Conservation (phyloP, 2,113 vertebrate species). For the Rhinogobius similis region DNA sequence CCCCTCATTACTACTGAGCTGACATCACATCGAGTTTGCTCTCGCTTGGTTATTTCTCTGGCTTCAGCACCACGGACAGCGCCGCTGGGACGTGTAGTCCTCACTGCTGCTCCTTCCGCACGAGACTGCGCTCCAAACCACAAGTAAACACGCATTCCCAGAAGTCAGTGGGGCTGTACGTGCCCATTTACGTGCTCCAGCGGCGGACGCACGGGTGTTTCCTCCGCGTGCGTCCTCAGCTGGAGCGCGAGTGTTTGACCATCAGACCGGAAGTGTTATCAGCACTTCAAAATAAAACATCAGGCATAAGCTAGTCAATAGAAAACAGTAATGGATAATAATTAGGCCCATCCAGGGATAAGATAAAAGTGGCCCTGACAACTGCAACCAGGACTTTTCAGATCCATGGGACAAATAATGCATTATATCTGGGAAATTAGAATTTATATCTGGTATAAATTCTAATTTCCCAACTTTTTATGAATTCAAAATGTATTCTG, state of each 20-base stretch:
- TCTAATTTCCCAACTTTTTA: too few relatives aligned
- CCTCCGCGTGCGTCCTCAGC: constrained; percentile 27
- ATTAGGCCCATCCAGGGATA: too few relatives aligned
- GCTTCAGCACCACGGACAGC: constrained; percentile 38
- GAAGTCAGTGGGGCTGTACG: constrained; percentile 9
- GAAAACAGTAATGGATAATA: too few relatives aligned
- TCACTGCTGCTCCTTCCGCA: neutral
- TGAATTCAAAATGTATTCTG: too few relatives aligned
- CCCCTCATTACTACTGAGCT: neutral
- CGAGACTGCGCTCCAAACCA: too few relatives aligned
- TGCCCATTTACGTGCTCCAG: constrained; percentile 21
- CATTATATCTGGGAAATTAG: too few relatives aligned
- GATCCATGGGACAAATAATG: too few relatives aligned
- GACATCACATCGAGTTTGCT: neutral
- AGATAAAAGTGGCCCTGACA: too few relatives aligned
- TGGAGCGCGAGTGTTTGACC: neutral
- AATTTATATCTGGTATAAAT: too few relatives aligned
- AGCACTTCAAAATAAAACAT: constrained; percentile 43
- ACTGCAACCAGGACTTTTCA: too few relatives aligned
- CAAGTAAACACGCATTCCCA: constrained; percentile 34
- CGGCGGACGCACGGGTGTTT: constrained; percentile 33
- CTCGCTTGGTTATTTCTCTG: neutral
- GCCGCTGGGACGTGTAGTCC: constrained; percentile 37
- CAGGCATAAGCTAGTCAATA: too few relatives aligned
- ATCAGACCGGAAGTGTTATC: neutral